Evolutionary conservation across 2,888 invertebrate species (phyloP), one percentile per base, ranked within the genome.

Genomic region (Physocephala rufipes): DNA sequence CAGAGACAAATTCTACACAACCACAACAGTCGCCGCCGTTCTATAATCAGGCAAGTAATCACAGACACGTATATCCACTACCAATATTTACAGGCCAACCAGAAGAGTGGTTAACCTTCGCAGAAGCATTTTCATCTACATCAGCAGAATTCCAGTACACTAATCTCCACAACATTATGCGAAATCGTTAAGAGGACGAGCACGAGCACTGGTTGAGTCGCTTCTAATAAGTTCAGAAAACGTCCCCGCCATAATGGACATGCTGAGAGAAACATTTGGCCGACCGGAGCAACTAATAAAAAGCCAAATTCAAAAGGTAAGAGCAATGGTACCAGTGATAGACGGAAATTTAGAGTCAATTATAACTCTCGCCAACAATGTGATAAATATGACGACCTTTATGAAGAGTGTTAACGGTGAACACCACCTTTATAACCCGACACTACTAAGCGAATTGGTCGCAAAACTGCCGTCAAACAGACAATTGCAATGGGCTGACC

Each of bases 21-120:
- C 36, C 36, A 36, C 36, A 36, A 36, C 36, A 36, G 36, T 36
- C 36, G 36, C 9, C 9, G 9, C 36, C 36, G 9, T 36, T 7
- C 36, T 36, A 36, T 9, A 4, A 4, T 36, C 36, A 36, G 36
- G 5, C 36, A 36, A 36, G 36, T 36, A 4, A 36, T 36, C 36
- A 4, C 4, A 36, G 9, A 59, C 26, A 59, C 9, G 28, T 59
- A 5, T 59, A 70, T 64, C 64, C 70, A 7, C 55, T 70, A 2
- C 73, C 73, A 13, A 71, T 43, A 21, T 75, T 75, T 55, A 19
- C 59, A 21, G 71, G 72, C 26, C 47, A 36, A 0, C 62, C 73
- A 63, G 74, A 72, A 63, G 69, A 74, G 30, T 70, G 74, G 72
- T 68, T 70, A 12, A 67, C 71, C n/a, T 72, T 72, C 21, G 55